Percentiles rank a stretch among this genome's conserved stretches.
Evolutionary conservation across 2,888 invertebrate genomes (phyloP).

Genomic region (Campoplex nolae): DNA sequence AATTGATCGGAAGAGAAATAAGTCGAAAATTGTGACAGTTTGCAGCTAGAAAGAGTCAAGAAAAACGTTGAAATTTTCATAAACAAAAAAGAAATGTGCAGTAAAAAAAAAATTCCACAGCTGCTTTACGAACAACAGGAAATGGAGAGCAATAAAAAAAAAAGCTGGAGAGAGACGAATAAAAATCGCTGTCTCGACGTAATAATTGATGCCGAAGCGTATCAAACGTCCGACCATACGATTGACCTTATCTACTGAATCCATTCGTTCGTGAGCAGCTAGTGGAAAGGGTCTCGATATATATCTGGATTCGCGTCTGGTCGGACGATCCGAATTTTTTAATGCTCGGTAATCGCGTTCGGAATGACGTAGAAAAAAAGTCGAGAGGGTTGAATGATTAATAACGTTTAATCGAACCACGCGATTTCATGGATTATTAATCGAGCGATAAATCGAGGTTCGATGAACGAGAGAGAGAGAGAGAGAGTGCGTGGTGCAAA

Average conservation of each 20-base stretch:
- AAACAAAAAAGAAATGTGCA: too few relatives aligned
- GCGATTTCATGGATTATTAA: slow-evolving; percentile 63
- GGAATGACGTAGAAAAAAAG: slow-evolving; percentile 37
- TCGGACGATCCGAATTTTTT: slow-evolving; percentile 14
- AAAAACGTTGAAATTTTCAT: too few relatives aligned
- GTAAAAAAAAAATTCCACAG: too few relatives aligned
- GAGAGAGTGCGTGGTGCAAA: slow-evolving; percentile 5
- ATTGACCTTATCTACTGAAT: slow-evolving; percentile 52
- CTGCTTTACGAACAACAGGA: neutral
- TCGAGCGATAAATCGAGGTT: slow-evolving; percentile 68
- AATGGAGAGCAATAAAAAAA: neutral
- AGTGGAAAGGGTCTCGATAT: neutral
- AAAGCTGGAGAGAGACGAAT: neutral
- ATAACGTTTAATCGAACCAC: slow-evolving; percentile 64
- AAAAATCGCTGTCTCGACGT: neutral
- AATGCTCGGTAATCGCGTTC: slow-evolving; percentile 33
- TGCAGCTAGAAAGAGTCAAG: too few relatives aligned
- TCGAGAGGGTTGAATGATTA: slow-evolving; percentile 52
- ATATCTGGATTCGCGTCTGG: slow-evolving; percentile 12
- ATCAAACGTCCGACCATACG: slow-evolving; percentile 34
- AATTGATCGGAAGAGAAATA: too few relatives aligned
- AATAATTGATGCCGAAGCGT: neutral
- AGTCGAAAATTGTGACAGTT: too few relatives aligned
- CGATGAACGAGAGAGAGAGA: slow-evolving; percentile 63
- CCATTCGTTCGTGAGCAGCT: neutral